Evolutionary conservation across 2,888 invertebrate species (phyloP).

Genomic region (Deilephila elpenor): DNA sequence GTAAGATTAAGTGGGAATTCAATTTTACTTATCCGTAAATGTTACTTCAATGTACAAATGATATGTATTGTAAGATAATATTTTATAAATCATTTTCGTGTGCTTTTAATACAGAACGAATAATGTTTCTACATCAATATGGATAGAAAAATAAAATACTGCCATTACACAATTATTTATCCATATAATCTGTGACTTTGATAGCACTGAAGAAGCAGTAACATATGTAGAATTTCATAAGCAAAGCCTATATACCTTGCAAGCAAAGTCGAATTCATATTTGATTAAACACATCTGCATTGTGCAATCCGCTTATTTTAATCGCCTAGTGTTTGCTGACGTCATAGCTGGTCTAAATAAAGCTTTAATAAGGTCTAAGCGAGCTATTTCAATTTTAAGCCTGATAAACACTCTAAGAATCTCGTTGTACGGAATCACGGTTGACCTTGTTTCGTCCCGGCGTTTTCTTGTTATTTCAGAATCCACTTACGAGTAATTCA

Average conservation of each 20-base stretch:
- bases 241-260: no score
- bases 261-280: neutral
- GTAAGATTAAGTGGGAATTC: neutral
- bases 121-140: no score
- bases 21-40: neutral
- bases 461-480: slow-evolving; percentile 12
- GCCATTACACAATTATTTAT: no score
- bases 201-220: no score
- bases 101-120: no score
- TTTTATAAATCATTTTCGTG: no score
- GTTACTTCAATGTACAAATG: no score
- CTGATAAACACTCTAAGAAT: slow-evolving; percentile 19
- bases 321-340: neutral
- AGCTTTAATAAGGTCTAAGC: neutral
- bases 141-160: no score
- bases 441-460: neutral
- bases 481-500: slow-evolving; percentile 14
- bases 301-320: neutral
- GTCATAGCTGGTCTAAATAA: neutral
- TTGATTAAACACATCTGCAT: neutral
- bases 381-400: slow-evolving; percentile 12
- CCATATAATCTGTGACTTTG: no score
- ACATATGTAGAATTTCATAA: no score
- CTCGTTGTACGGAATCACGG: slow-evolving; percentile 10
- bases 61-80: no score